These are phyloP conservation scores for Amblyjoppa proteus DNA, from an alignment of 2,888 invertebrate genomes.

Conservation along the genomic window DNA sequence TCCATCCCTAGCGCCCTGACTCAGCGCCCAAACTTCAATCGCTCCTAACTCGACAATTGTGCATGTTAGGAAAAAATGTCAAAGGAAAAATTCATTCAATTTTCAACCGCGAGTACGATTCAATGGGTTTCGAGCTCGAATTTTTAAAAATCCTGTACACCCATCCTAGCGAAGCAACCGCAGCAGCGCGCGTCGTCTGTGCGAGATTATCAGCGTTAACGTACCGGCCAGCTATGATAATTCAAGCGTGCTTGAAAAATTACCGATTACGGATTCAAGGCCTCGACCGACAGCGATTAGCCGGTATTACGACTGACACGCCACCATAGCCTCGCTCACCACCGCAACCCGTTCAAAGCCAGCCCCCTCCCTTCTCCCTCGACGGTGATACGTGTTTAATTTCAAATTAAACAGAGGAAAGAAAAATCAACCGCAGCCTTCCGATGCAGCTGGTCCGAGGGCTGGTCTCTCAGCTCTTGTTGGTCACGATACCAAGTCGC, in stretches of 20 bases:
- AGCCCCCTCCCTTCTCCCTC: background rate
- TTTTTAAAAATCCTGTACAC: background rate
- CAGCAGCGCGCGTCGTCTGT: too few species aligned
- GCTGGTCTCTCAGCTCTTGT: constrained; percentile 10
- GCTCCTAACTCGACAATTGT: too few species aligned
- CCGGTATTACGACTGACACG: constrained; percentile 55
- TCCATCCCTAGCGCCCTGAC: too few species aligned
- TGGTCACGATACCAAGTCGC: constrained; percentile 34
- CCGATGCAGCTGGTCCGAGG: constrained; percentile 12
- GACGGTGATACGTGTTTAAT: constrained; percentile 54
- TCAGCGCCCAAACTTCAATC: too few species aligned
- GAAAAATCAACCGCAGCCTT: constrained; percentile 22
- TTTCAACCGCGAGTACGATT: too few species aligned
- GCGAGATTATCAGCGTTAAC: constrained; percentile 40
- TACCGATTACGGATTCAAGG: constrained; percentile 77
- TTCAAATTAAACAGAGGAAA: constrained; percentile 44
- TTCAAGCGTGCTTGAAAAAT: constrained; percentile 75
- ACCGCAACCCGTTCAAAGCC: constrained; percentile 43
- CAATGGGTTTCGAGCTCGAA: background rate
- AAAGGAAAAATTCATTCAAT: too few species aligned
- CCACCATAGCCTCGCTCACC: constrained; percentile 29
- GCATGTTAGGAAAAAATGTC: too few species aligned
- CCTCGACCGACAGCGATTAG: constrained; percentile 70
- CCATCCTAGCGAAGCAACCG: too few species aligned
- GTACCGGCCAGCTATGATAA: constrained; percentile 71